Percentiles rank a stretch among this genome's conserved stretches.
Conservation (phyloP, 2,797 vertebrate genomes). For the Lithobates sylvaticus region DNA sequence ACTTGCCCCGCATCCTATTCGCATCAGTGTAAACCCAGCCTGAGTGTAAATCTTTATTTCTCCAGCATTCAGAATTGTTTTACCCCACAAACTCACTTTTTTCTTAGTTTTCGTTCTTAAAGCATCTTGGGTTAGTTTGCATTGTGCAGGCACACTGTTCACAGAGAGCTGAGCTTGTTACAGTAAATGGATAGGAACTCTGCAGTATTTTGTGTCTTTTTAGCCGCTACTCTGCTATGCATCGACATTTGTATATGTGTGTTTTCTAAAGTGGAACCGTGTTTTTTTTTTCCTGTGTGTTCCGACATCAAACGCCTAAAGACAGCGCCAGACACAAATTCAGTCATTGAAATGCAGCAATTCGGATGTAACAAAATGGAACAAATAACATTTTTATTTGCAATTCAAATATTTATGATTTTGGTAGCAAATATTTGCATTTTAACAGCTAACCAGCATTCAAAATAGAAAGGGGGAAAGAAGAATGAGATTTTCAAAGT, state of each 20-base stretch:
- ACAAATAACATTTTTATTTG: constrained; percentile 11
- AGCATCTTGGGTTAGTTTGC: background rate
- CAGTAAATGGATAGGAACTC: constrained; percentile 35
- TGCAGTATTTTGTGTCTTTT: constrained; percentile 17
- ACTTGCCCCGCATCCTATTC: no score
- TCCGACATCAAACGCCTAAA: constrained; percentile 31
- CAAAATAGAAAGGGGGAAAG: background rate
- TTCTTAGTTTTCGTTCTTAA: no score
- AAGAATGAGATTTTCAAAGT: background rate
- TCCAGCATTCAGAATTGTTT: no score
- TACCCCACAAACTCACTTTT: no score
- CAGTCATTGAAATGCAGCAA: background rate
- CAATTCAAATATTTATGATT: constrained; percentile 14
- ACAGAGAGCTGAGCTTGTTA: constrained; percentile 2
- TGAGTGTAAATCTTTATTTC: no score
- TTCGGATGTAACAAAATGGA: constrained; percentile 12
- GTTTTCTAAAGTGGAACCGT: constrained; percentile 6
- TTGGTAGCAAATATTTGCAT: constrained; percentile 32
- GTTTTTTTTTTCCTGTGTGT: constrained; percentile 3
- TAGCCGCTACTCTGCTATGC: constrained; percentile 1
- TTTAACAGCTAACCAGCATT: background rate
- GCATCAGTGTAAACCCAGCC: no score
- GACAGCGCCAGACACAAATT: background rate
- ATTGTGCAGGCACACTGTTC: background rate
- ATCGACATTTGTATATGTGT: constrained; percentile 1